Percentiles rank a stretch among this genome's conserved stretches.
Conservation (phyloP, 2,113 vertebrate genomes). For the Limnothrissa miodon region DNA sequence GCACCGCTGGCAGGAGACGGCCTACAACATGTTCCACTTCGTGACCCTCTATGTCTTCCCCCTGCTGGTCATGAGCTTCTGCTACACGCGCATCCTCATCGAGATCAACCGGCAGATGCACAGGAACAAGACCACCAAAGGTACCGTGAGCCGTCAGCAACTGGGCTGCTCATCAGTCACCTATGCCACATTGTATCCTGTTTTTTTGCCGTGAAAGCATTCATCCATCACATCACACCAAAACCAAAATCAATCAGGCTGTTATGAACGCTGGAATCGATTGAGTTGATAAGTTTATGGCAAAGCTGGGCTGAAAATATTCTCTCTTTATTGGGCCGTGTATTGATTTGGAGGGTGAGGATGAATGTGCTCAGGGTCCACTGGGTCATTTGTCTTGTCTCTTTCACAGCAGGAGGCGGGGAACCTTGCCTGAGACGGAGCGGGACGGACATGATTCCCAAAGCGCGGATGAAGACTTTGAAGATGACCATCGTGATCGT, state of each 20-base stretch:
- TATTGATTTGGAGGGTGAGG: not conserved
- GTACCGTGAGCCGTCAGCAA: not conserved
- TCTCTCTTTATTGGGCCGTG: not conserved
- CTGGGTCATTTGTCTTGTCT: not conserved
- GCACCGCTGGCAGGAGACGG: conserved; percentile 63
- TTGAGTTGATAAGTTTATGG: not conserved
- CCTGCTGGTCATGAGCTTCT: conserved; percentile 65
- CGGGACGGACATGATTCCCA: conserved; percentile 77
- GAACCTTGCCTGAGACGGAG: conserved; percentile 63
- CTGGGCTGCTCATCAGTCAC: not conserved
- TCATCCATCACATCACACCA: not conserved
- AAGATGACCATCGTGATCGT: conserved; percentile 81
- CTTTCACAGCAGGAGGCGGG: conserved; percentile 59
- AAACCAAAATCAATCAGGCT: not conserved
- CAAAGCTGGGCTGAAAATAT: not conserved
- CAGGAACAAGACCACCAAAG: conserved; percentile 53
- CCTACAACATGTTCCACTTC: conserved; percentile 70
- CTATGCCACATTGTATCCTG: not conserved
- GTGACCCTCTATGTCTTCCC: conserved; percentile 65
- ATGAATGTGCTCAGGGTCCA: not conserved
- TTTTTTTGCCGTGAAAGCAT: not conserved
- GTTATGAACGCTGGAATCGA: not conserved
- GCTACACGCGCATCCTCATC: conserved; percentile 64
- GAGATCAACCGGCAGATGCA: conserved; percentile 69
- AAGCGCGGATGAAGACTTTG: conserved; percentile 74